These are phyloP conservation scores for Bombus pyrosoma DNA, from an alignment of 1,140 invertebrate genomes.

Conservation along the genomic window DNA sequence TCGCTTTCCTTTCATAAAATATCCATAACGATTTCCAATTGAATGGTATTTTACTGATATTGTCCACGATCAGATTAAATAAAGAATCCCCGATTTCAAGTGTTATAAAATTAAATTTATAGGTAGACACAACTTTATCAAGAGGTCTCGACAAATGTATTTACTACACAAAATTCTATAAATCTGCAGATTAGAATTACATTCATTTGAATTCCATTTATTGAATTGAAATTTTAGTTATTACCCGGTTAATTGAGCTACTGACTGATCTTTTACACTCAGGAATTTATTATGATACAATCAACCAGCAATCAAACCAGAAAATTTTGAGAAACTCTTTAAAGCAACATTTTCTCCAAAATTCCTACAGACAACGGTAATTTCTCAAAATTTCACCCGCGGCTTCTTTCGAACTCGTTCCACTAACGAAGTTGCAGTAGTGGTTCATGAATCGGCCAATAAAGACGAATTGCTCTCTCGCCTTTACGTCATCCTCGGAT, in stretches of 20 bases:
- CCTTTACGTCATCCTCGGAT: constrained; percentile 15
- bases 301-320: no score
- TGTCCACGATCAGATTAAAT: neutral
- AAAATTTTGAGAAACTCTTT: neutral
- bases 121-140: no score
- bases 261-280: no score
- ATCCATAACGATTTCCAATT: neutral
- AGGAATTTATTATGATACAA: no score
- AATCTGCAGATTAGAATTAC: no score
- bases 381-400: no score
- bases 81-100: neutral
- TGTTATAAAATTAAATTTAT: neutral
- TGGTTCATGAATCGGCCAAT: neutral
- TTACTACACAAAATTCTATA: no score
- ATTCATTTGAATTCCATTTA: no score
- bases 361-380: neutral
- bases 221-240: no score
- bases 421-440: neutral
- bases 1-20: neutral
- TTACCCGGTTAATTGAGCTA: no score
- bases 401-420: neutral
- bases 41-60: neutral
- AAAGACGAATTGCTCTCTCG: constrained; percentile 22
- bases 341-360: neutral
- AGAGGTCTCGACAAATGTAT: no score